Conservation (phyloP, 1,140 invertebrate genomes). For the Phymorhynchus buccinoides region DNA sequence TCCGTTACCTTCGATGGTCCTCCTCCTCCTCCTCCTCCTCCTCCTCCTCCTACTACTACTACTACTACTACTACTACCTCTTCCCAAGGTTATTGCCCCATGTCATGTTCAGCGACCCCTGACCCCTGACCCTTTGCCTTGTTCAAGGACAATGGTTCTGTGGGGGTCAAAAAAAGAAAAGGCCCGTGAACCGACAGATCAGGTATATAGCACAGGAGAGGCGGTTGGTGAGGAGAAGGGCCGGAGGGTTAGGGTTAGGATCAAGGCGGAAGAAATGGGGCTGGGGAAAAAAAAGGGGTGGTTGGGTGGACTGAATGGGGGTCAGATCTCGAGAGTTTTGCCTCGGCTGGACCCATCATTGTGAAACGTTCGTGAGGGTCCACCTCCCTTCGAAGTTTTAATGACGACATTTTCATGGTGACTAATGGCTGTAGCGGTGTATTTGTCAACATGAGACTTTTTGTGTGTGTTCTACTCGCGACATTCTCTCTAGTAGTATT, state of each 20-base stretch:
- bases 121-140: background rate
- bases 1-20: too few species aligned
- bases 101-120: background rate
- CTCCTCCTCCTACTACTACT: background rate
- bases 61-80: background rate
- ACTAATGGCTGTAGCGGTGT: background rate
- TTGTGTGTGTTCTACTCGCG: too few species aligned
- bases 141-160: background rate
- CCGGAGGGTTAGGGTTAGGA: background rate
- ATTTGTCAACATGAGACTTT: background rate
- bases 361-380: too few species aligned
- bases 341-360: background rate
- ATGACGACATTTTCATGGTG: conserved; percentile 11
- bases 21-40: background rate
- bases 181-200: background rate
- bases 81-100: background rate
- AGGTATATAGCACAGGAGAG: background rate
- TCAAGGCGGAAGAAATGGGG: too few species aligned
- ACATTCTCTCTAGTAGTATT: too few species aligned
- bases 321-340: too few species aligned
- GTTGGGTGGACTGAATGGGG: too few species aligned
- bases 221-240: background rate
- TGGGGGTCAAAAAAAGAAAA: background rate
- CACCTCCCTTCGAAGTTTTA: too few species aligned
- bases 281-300: too few species aligned